Evolutionary conservation across 2,797 vertebrate species (phyloP).

Genomic region (Leuciscus waleckii): DNA sequence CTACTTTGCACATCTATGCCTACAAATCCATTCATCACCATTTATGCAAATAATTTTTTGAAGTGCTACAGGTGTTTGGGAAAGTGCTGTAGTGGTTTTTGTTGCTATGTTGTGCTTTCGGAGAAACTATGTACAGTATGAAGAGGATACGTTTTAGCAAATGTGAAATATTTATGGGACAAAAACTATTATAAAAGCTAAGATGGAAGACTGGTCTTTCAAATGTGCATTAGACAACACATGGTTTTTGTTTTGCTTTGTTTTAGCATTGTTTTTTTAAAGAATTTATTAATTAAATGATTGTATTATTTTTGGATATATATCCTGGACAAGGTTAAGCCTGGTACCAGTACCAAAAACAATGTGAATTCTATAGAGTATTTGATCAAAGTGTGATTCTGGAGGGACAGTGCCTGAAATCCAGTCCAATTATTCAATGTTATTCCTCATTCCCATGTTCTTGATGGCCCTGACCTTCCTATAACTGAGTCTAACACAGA

Average conservation of each 20-base stretch:
- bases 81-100: not conserved
- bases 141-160: not conserved
- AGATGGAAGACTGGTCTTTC: not conserved
- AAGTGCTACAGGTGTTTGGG: constrained; percentile 12
- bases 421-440: too few species aligned
- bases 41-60: not conserved
- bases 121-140: not conserved
- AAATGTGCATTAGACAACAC: not conserved
- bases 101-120: not conserved
- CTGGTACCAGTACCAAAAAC: not conserved
- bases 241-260: not conserved
- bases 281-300: not conserved
- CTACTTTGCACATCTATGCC: not conserved
- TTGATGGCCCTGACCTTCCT: not conserved
- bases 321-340: not conserved
- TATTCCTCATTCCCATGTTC: not conserved
- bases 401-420: not conserved
- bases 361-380: not conserved
- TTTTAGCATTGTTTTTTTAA: not conserved
- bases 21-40: not conserved
- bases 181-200: not conserved
- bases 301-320: not conserved
- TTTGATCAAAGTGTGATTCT: not conserved
- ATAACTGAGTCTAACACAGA: too few species aligned
- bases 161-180: not conserved